Evolutionary conservation across 53 echinoderm and acorn worm species (phyloP), one percentile per base, ranked within the genome.

Genomic region (Echinarachnius parma): DNA sequence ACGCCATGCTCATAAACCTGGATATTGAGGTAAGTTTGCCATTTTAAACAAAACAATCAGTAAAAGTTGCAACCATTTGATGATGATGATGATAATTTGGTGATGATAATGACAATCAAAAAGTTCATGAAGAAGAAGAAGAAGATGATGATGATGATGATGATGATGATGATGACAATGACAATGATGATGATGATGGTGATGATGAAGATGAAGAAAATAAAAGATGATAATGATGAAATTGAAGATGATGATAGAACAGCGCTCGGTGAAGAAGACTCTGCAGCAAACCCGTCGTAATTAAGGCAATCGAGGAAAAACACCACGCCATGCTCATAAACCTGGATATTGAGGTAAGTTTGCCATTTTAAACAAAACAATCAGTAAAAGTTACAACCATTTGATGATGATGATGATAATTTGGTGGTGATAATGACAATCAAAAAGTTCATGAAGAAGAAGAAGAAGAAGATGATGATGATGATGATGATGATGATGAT

Each of bases 11-110:
- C 16, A 42, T 0, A 0, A 39, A 25, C 18, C 39, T 72, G 27
- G 74, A 72, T 27, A 15, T 34, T 5, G 74, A 72, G 74, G 74
- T 72, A 39, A 9, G 55, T 8, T n/a, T n/a, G n/a, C n/a, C n/a
- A n/a, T n/a, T n/a, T n/a, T n/a, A n/a, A n/a, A n/a, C n/a, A n/a
- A n/a, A n/a, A n/a, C n/a, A n/a, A n/a, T n/a, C n/a, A n/a, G n/a
- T n/a, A n/a, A n/a, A n/a, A n/a, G n/a, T n/a, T n/a, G n/a, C n/a
- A n/a, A n/a, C n/a, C n/a, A n/a, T n/a, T n/a, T n/a, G n/a, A n/a
- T n/a, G n/a, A n/a, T n/a, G n/a, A n/a, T n/a, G 60, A 34, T 60
- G 60, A 19, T 20, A 1, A 16, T n/a, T n/a, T 34, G 30, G 15
- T 31, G 60, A n/a, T 13, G 31, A 1, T 29, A 22, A 15, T 60